These are phyloP conservation scores for Arenaria interpres DNA, from an alignment of 2,113 vertebrate species.

Conservation along the genomic window DNA sequence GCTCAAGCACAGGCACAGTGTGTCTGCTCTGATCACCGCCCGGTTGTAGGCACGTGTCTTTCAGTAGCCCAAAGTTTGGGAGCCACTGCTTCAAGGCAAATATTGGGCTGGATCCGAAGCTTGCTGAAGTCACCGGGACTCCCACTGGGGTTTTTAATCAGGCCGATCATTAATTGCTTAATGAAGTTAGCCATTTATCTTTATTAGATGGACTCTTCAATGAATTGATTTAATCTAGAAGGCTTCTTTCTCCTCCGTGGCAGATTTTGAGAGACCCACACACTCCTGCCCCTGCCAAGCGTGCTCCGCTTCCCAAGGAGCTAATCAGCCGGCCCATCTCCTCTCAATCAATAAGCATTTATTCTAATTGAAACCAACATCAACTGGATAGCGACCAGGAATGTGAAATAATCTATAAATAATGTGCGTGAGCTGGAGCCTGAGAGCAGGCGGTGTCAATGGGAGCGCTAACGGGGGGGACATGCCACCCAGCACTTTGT, in stretches of 20 bases:
- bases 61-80: neutral
- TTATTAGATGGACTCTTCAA: slow-evolving; percentile 17
- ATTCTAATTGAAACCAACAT: slow-evolving; percentile 64
- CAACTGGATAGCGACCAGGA: slow-evolving; percentile 24
- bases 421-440: slow-evolving; percentile 18
- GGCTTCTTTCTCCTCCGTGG: neutral
- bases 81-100: neutral
- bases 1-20: neutral
- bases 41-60: neutral
- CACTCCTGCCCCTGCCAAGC: neutral
- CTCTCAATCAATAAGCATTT: slow-evolving; percentile 55
- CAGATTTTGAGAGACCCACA: neutral
- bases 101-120: neutral
- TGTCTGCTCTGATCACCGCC: neutral
- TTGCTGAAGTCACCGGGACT: neutral
- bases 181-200: slow-evolving; percentile 28
- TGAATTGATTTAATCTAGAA: slow-evolving; percentile 38
- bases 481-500: slow-evolving; percentile 47
- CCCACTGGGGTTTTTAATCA: slow-evolving; percentile 11
- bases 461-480: slow-evolving; percentile 7
- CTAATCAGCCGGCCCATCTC: slow-evolving; percentile 22
- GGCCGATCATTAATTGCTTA: slow-evolving; percentile 13
- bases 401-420: slow-evolving; percentile 38
- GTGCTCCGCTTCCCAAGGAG: slow-evolving; percentile 21
- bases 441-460: slow-evolving; percentile 21